phyloP scores from a whole-genome alignment of 2,888 invertebrate genomes.

The Cosmorhoe ocellata region DNA sequence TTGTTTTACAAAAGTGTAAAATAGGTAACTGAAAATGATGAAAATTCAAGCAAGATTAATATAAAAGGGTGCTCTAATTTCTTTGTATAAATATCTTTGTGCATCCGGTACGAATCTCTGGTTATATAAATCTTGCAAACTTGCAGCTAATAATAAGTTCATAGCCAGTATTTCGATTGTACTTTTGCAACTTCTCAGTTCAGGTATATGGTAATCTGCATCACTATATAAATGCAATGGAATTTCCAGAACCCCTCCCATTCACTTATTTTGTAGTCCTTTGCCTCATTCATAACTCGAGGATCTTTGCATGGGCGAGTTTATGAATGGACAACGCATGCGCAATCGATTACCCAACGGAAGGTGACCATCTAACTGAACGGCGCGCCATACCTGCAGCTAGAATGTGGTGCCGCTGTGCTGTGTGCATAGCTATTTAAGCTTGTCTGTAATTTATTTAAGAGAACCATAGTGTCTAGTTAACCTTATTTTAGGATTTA shows the following conservation, averaged over 20 bases:
- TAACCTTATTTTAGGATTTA: too few relatives aligned
- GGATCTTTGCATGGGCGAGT: conserved; percentile 49
- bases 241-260: conserved; percentile 17
- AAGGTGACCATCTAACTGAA: conserved; percentile 2
- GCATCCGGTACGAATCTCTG: too few relatives aligned
- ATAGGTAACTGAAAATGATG: too few relatives aligned
- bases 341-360: conserved; percentile 53
- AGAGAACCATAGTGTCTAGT: too few relatives aligned
- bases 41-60: too few relatives aligned
- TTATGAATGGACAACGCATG: conserved; percentile 54
- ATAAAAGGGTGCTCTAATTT: too few relatives aligned
- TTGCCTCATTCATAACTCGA: conserved; percentile 28
- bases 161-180: background rate
- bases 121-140: background rate
- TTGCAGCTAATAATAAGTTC: background rate
- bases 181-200: conserved; percentile 3
- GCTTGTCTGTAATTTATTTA: too few relatives aligned
- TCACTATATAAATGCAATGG: conserved; percentile 12
- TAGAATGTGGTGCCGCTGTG: too few relatives aligned
- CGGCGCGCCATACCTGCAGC: too few relatives aligned
- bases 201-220: conserved; percentile 7
- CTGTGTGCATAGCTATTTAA: too few relatives aligned
- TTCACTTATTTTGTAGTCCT: conserved; percentile 12
- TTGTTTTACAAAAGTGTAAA: background rate
- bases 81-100: too few relatives aligned